phyloP scores from a whole-genome alignment of 2,888 invertebrate genomes.

The Philopedon plagiatum region DNA sequence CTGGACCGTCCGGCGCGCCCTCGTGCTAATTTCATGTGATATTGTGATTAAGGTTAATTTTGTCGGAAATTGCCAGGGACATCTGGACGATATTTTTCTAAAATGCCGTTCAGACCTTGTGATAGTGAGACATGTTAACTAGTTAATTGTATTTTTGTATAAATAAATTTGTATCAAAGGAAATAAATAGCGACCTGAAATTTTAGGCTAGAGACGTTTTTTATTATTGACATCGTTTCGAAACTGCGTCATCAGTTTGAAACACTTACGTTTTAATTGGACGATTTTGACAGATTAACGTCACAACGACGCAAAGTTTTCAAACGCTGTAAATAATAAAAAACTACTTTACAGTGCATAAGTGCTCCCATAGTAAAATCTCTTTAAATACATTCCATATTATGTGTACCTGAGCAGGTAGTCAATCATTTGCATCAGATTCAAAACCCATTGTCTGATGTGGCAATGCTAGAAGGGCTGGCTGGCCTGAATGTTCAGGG shows the following conservation, averaged over 20 bases:
- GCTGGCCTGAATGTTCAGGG: slow-evolving; percentile 53
- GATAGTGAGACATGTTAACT: slow-evolving; percentile 63
- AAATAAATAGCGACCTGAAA: slow-evolving; percentile 47
- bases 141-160: slow-evolving; percentile 58
- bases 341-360: no score
- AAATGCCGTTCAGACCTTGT: slow-evolving; percentile 58
- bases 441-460: slow-evolving; percentile 34
- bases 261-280: no score
- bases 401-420: slow-evolving; percentile 51
- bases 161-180: slow-evolving; percentile 51
- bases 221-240: no score
- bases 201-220: slow-evolving; percentile 48
- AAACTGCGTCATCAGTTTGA: no score
- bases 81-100: slow-evolving; percentile 28
- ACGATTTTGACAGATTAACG: no score
- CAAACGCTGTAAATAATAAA: no score
- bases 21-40: slow-evolving; percentile 55
- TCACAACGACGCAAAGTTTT: no score
- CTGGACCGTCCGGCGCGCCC: slow-evolving; percentile 33
- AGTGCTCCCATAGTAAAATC: slow-evolving; percentile 26
- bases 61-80: slow-evolving; percentile 36
- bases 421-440: slow-evolving; percentile 50
- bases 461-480: slow-evolving; percentile 29
- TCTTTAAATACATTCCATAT: slow-evolving; percentile 40
- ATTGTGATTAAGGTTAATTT: slow-evolving; percentile 50